Conservation (phyloP, 2,113 vertebrate species). For the Octodon degus region DNA sequence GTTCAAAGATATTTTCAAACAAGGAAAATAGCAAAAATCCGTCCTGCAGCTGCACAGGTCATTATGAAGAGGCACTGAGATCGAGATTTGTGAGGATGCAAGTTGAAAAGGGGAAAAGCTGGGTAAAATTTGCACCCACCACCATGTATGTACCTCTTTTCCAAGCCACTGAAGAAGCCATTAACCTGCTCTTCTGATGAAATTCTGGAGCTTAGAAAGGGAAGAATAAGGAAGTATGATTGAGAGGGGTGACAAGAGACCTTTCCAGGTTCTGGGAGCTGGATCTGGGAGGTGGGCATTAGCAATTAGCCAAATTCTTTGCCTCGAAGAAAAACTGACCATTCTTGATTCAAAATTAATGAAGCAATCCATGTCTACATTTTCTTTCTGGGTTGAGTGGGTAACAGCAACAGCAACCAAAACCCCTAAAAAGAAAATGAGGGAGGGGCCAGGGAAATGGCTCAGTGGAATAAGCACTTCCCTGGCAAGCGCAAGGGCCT, state of each 20-base stretch:
- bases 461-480: no score
- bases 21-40: conserved; percentile 38
- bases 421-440: conserved; percentile 47
- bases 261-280: neutral
- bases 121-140: neutral
- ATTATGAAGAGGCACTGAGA: conserved; percentile 17
- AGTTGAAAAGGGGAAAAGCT: neutral
- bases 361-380: conserved; percentile 30
- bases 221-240: neutral
- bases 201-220: neutral
- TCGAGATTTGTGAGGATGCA: neutral
- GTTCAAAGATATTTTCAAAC: neutral
- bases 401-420: conserved; percentile 58
- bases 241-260: neutral
- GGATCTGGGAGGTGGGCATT: neutral
- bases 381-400: conserved; percentile 46
- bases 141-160: neutral
- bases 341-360: conserved; percentile 1
- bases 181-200: neutral
- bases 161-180: neutral
- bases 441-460: neutral
- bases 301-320: neutral
- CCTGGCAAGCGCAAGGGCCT: no score
- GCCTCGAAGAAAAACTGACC: conserved; percentile 47
- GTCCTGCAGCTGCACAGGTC: neutral